A percentile compares a stretch with the other conserved stretches of the same genome.
These are phyloP conservation scores for Apeltes quadracus DNA, from an alignment of 2,113 vertebrate species.

Conservation along the genomic window DNA sequence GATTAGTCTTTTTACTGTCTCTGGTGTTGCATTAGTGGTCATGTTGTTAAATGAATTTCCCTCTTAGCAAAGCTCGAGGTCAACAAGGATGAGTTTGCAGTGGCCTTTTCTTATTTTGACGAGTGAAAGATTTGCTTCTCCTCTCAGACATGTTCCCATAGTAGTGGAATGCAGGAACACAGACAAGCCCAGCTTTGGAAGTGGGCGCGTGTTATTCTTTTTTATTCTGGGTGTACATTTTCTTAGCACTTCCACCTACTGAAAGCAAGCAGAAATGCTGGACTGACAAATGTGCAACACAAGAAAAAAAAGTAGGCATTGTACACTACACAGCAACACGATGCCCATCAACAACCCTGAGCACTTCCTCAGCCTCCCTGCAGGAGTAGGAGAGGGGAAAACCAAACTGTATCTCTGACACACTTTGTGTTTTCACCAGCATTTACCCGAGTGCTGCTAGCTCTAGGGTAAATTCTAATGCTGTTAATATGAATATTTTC, in stretches of 20 bases:
- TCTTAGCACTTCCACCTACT: constrained; percentile 28
- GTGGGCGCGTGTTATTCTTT: background rate
- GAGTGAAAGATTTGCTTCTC: background rate
- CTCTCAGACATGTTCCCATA: background rate
- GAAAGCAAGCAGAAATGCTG: constrained; percentile 46
- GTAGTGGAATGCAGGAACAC: background rate
- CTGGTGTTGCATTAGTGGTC: background rate
- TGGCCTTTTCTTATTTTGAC: background rate
- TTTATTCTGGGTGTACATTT: constrained; percentile 24
- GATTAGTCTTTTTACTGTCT: background rate
- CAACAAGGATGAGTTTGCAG: background rate
- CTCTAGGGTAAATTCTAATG: background rate
- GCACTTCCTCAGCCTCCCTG: constrained; percentile 32
- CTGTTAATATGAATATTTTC: background rate
- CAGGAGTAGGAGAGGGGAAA: constrained; percentile 15
- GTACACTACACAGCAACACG: constrained; percentile 27
- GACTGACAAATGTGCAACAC: constrained; percentile 50
- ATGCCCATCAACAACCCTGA: constrained; percentile 35
- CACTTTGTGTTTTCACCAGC: constrained; percentile 23
- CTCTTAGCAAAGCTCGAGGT: constrained; percentile 13
- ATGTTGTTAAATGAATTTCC: background rate
- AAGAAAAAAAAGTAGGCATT: constrained; percentile 9
- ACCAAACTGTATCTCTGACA: constrained; percentile 23
- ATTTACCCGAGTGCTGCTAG: constrained; percentile 3
- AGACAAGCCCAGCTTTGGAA: constrained; percentile 3